Evolutionary conservation across 2,797 vertebrate species (phyloP).

Genomic region (Carcharodon carcharias): DNA sequence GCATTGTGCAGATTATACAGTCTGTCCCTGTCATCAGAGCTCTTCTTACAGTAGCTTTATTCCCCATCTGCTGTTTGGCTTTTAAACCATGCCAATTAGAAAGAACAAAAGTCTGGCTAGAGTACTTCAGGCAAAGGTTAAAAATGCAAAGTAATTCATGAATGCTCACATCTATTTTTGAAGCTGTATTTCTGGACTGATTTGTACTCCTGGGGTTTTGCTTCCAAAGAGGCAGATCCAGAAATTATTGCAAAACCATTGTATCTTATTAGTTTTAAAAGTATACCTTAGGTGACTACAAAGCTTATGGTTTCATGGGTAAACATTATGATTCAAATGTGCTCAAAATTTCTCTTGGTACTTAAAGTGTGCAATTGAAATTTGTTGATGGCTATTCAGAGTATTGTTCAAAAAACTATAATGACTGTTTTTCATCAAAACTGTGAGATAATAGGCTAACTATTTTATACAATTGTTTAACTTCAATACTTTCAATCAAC

Average conservation of each 20-base stretch:
- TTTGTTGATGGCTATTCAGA: neutral
- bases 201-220: neutral
- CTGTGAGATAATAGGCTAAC: neutral
- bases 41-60: neutral
- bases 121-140: constrained; percentile 53
- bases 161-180: constrained; percentile 39
- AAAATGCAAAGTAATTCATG: constrained; percentile 54
- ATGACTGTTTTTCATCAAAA: constrained; percentile 3
- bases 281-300: neutral
- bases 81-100: constrained; percentile 47
- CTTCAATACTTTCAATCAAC: constrained; percentile 2
- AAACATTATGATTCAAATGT: constrained; percentile 10
- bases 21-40: neutral
- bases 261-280: neutral
- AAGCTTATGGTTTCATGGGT: neutral
- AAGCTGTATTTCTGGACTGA: constrained; percentile 28
- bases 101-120: constrained; percentile 47
- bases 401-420: constrained; percentile 5
- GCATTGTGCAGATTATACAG: neutral
- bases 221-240: neutral
- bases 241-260: neutral
- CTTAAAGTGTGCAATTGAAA: neutral
- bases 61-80: constrained; percentile 29
- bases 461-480: constrained; percentile 1
- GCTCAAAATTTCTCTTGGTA: neutral